phyloP scores from a whole-genome alignment of 1,140 invertebrate genomes.

The Cyphomyrmex costatus region DNA sequence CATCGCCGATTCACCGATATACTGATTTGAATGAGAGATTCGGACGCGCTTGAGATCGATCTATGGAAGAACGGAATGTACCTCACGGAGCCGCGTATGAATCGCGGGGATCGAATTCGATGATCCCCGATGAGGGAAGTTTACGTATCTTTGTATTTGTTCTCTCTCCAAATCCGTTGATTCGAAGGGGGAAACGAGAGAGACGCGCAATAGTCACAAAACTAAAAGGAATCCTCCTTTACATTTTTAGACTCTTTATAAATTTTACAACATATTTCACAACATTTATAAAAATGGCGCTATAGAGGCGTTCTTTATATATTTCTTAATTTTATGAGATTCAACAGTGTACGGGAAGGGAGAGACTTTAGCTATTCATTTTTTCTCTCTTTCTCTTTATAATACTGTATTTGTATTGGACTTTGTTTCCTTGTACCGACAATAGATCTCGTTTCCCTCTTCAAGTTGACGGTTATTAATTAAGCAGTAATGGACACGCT shows the following conservation, averaged over 20 bases:
- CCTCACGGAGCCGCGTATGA: neutral
- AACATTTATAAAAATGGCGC: slow-evolving; percentile 57
- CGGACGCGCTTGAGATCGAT: slow-evolving; percentile 10
- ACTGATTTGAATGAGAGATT: slow-evolving; percentile 11
- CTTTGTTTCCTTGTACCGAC: slow-evolving; percentile 53
- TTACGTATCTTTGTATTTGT: slow-evolving; percentile 26
- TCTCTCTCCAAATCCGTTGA: neutral
- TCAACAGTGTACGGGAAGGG: slow-evolving; percentile 41
- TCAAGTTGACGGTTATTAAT: slow-evolving; percentile 17
- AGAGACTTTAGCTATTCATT: slow-evolving; percentile 25
- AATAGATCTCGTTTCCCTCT: slow-evolving; percentile 21
- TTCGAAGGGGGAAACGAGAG: slow-evolving; percentile 36
- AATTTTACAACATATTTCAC: slow-evolving; percentile 77
- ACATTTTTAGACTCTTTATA: slow-evolving; percentile 68
- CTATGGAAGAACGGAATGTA: slow-evolving; percentile 9
- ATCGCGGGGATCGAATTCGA: neutral
- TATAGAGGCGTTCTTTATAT: slow-evolving; percentile 24
- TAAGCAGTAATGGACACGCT: slow-evolving; percentile 16
- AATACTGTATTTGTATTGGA: slow-evolving; percentile 53
- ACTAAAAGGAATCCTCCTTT: slow-evolving; percentile 46
- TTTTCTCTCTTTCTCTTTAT: neutral
- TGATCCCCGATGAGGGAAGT: slow-evolving; percentile 2
- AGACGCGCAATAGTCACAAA: slow-evolving; percentile 22
- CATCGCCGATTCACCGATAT: slow-evolving; percentile 25
- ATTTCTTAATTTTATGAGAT: slow-evolving; percentile 47